These are phyloP conservation scores for Cyrtorhinus lividipennis DNA, from an alignment of 1,140 invertebrate genomes.

Conservation along the genomic window DNA sequence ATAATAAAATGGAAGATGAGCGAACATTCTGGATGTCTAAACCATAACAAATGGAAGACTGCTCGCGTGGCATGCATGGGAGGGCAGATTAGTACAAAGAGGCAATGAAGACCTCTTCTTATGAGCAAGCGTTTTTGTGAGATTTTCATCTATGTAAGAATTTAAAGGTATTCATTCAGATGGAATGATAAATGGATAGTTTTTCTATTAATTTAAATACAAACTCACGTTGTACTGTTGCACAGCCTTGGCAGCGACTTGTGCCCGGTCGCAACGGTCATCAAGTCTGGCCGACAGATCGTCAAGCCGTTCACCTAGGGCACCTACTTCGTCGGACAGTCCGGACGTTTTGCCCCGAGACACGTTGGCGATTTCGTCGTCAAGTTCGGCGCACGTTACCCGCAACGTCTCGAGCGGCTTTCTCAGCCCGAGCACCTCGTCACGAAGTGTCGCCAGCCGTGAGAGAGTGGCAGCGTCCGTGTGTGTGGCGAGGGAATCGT, in stretches of 20 bases:
- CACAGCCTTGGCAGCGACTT: conserved; percentile 72
- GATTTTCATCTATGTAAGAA: no score
- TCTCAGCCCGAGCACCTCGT: conserved; percentile 57
- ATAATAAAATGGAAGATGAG: no score
- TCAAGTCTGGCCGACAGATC: conserved; percentile 61
- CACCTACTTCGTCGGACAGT: conserved; percentile 61
- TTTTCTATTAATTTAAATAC: not conserved
- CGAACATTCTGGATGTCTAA: no score
- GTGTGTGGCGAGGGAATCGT: conserved; percentile 47
- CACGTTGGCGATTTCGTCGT: conserved; percentile 36
- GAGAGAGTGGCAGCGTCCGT: conserved; percentile 15
- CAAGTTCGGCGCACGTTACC: conserved; percentile 55
- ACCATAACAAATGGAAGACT: no score
- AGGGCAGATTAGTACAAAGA: no score
- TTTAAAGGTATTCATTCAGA: no score
- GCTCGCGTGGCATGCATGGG: no score
- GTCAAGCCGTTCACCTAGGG: conserved; percentile 58
- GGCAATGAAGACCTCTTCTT: no score
- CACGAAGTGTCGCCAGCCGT: conserved; percentile 38
- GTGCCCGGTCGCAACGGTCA: conserved; percentile 63
- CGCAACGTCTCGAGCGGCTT: conserved; percentile 59
- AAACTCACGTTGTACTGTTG: conserved; percentile 55
- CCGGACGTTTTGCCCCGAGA: not conserved
- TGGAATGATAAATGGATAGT: not conserved
- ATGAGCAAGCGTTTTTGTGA: no score